A percentile compares a stretch with the other conserved stretches of the same genome.
These are phyloP conservation scores for Melanchra persicariae DNA, from an alignment of 2,888 invertebrate species.

Conservation along the genomic window DNA sequence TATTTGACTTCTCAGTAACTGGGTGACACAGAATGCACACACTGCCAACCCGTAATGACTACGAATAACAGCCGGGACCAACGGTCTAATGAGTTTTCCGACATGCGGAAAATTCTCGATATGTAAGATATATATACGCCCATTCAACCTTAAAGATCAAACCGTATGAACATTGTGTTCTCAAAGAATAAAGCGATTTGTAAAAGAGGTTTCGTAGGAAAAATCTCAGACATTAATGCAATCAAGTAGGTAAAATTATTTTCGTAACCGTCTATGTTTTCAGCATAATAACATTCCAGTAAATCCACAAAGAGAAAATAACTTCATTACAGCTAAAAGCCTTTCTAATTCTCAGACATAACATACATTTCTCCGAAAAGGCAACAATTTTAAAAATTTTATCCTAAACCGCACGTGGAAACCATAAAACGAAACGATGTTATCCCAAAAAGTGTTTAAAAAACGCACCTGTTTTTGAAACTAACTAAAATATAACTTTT, in stretches of 20 bases:
- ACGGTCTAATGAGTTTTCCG: no score
- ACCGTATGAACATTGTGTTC: neutral
- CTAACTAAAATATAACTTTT: constrained; percentile 27
- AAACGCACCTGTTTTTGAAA: constrained; percentile 35
- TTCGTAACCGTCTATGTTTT: neutral
- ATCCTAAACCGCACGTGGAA: constrained; percentile 6
- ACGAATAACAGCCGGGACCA: no score
- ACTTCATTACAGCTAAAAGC: constrained; percentile 7
- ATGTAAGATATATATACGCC: no score
- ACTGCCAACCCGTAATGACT: no score
- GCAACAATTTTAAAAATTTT: constrained; percentile 26
- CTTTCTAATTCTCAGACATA: neutral
- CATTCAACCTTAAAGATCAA: no score
- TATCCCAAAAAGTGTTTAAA: constrained; percentile 43
- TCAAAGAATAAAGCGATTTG: no score
- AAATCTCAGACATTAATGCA: no score
- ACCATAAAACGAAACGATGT: constrained; percentile 17
- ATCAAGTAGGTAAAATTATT: no score
- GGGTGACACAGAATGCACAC: no score
- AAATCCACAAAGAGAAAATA: constrained; percentile 1
- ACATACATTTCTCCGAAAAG: constrained; percentile 6
- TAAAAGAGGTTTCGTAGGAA: no score
- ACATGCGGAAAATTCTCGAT: no score
- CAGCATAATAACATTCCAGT: neutral
- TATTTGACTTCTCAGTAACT: no score